A percentile compares a stretch with the other conserved stretches of the same genome.
These are phyloP conservation scores for Etia nguti DNA, from an alignment of 2,113 vertebrate genomes.

Conservation along the genomic window DNA sequence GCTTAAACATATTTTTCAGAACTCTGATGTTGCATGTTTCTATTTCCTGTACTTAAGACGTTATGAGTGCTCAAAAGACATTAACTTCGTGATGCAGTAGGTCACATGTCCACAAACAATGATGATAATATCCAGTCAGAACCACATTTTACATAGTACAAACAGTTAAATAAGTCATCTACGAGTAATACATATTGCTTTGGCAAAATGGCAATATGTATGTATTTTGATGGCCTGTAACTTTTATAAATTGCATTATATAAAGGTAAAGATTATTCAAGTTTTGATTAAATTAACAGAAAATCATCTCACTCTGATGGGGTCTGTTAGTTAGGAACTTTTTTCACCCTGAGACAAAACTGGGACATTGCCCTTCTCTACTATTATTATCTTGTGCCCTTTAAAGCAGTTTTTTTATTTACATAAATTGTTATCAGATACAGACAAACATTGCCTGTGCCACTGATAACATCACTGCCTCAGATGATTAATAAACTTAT, in stretches of 20 bases:
- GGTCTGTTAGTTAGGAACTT: background rate
- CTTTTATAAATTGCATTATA: background rate
- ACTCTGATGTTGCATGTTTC: background rate
- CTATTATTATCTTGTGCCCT: background rate
- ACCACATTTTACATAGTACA: background rate
- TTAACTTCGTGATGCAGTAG: background rate
- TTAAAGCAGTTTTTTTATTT: background rate
- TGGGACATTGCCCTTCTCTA: background rate
- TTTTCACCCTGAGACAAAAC: background rate
- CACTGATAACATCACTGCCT: background rate
- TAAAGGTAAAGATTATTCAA: background rate
- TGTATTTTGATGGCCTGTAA: background rate
- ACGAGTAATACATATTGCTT: background rate
- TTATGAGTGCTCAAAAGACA: background rate
- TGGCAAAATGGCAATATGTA: background rate
- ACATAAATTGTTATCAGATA: background rate
- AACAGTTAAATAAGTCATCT: background rate
- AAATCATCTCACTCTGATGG: background rate
- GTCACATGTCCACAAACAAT: background rate
- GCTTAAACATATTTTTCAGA: background rate
- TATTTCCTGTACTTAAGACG: background rate
- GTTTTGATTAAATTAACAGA: background rate
- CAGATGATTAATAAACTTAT: background rate
- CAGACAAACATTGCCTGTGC: background rate
- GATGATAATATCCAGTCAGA: background rate